A percentile compares a stretch with the other conserved stretches of the same genome.
These are phyloP conservation scores for Bellardia bayeri DNA, from an alignment of 2,888 invertebrate species.

Conservation along the genomic window DNA sequence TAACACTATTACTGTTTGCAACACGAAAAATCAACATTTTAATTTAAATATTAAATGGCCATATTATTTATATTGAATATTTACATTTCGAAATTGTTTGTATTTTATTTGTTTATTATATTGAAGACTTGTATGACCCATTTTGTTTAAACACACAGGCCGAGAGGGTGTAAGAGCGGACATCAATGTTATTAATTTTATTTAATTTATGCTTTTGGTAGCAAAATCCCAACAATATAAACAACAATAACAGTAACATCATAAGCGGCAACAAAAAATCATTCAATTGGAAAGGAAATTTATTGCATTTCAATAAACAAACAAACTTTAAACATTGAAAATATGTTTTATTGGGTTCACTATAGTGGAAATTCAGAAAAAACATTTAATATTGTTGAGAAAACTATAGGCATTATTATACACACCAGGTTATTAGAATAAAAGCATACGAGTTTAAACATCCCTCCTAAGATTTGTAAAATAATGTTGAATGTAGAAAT, in stretches of 20 bases:
- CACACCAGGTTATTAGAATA: neutral
- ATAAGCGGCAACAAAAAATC: constrained; percentile 48
- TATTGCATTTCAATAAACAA: constrained; percentile 65
- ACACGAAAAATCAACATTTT: constrained; percentile 22
- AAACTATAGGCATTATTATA: neutral
- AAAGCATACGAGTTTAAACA: neutral
- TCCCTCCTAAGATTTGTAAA: neutral
- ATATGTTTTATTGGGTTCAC: constrained; percentile 59
- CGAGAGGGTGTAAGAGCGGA: neutral
- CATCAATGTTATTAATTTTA: constrained; percentile 56
- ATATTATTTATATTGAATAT: constrained; percentile 36
- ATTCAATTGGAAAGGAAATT: constrained; percentile 60
- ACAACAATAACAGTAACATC: neutral
- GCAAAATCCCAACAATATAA: constrained; percentile 23
- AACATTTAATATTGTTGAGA: constrained; percentile 1
- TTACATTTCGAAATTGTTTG: constrained; percentile 3
- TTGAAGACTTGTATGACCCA: constrained; percentile 16
- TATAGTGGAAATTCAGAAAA: constrained; percentile 43
- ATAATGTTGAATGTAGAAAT: neutral
- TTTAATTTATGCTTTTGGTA: constrained; percentile 55
- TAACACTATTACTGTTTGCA: neutral
- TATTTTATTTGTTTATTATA: neutral
- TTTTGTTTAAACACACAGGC: neutral
- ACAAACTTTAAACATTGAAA: constrained; percentile 52
- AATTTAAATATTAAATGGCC: constrained; percentile 47